These are phyloP conservation scores for Mus caroli DNA, from an alignment of 2,797 vertebrate genomes.

Conservation along the genomic window DNA sequence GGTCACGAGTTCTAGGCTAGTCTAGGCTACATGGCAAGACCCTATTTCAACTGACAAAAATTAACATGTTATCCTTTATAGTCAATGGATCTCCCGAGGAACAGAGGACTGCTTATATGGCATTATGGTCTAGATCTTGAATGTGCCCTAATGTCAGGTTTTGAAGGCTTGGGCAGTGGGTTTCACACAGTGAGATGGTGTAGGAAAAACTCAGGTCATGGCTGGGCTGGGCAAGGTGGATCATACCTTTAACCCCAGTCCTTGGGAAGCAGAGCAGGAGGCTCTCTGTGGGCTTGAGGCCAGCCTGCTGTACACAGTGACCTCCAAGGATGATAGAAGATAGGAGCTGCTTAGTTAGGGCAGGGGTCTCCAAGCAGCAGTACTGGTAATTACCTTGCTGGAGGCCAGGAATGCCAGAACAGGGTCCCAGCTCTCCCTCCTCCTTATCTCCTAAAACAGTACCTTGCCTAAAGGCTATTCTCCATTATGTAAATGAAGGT, in stretches of 20 bases:
- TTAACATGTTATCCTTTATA: not conserved
- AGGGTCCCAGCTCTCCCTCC: not conserved
- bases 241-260: not conserved
- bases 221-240: not conserved
- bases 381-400: not conserved
- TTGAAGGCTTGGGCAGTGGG: not conserved
- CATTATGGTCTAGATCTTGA: not conserved
- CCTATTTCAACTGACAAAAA: not conserved
- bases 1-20: not conserved
- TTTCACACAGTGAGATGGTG: not conserved
- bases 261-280: not conserved
- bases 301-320: not conserved
- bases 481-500: not conserved
- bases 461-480: not conserved
- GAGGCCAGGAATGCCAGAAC: not conserved
- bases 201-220: not conserved
- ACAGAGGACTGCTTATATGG: not conserved
- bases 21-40: not conserved
- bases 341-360: not conserved
- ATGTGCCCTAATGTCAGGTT: not conserved
- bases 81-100: not conserved
- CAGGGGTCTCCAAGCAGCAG: not conserved
- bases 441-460: not conserved
- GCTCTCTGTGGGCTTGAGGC: not conserved
- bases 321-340: not conserved